A percentile compares a stretch with the other conserved stretches of the same genome.
Evolutionary conservation across 2,888 invertebrate genomes (phyloP).

Genomic region (Protonemura montana): DNA sequence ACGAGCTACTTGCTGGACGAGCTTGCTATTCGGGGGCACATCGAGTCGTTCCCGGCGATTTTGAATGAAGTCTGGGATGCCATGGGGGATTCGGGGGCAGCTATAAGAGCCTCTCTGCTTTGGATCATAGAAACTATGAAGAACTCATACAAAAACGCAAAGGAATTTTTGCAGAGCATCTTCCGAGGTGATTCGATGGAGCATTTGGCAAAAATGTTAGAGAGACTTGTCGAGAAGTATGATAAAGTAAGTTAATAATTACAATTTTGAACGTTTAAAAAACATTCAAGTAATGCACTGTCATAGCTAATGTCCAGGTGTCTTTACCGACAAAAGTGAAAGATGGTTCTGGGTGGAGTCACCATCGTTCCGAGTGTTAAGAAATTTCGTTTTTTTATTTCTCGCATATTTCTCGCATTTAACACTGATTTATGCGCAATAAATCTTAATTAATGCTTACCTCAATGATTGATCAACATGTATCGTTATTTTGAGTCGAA

Average conservation of each 20-base stretch:
- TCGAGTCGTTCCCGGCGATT: slow-evolving; percentile 80
- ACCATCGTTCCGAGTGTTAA: too few relatives aligned
- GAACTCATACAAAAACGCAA: slow-evolving; percentile 72
- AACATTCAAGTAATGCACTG: too few relatives aligned
- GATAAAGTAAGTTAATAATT: slow-evolving; percentile 66
- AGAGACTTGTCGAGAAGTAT: slow-evolving; percentile 76
- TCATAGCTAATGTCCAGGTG: too few relatives aligned
- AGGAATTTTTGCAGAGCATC: slow-evolving; percentile 73
- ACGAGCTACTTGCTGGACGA: slow-evolving; percentile 77
- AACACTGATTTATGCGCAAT: too few relatives aligned
- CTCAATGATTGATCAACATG: too few relatives aligned
- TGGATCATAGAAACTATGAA: slow-evolving; percentile 79
- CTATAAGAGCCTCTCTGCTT: slow-evolving; percentile 76
- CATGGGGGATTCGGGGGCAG: slow-evolving; percentile 84
- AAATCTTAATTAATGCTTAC: too few relatives aligned
- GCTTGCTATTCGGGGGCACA: slow-evolving; percentile 73
- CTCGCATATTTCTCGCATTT: too few relatives aligned
- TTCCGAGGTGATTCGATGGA: slow-evolving; percentile 78
- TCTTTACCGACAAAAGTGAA: too few relatives aligned
- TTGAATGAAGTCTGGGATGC: slow-evolving; percentile 84
- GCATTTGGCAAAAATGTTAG: slow-evolving; percentile 73
- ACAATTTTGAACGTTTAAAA: too few relatives aligned
- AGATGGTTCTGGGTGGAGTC: too few relatives aligned
- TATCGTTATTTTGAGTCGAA: too few relatives aligned
- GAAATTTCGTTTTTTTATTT: too few relatives aligned